Conservation (phyloP, 2,113 vertebrate genomes). For the Perccottus glenii region DNA sequence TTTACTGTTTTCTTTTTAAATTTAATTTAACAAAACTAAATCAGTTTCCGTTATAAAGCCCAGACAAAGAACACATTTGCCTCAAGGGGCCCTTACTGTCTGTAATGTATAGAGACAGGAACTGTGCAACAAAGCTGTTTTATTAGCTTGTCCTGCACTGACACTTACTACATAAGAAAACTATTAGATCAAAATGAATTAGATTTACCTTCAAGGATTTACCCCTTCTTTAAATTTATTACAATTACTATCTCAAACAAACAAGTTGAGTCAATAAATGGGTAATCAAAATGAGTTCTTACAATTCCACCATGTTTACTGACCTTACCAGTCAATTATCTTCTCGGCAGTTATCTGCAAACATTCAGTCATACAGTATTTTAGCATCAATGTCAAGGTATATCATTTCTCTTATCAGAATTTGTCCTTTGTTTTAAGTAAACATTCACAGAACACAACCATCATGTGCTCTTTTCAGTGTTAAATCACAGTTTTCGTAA, state of each 20-base stretch:
- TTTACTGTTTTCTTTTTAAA: background rate
- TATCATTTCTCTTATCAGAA: background rate
- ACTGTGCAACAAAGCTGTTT: background rate
- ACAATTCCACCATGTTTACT: slow-evolving; percentile 23
- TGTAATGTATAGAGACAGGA: no score
- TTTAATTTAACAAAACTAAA: background rate
- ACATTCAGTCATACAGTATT: background rate
- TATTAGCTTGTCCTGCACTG: background rate
- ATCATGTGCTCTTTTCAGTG: background rate
- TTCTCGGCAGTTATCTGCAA: background rate
- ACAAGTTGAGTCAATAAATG: background rate
- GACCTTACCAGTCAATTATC: slow-evolving; percentile 23
- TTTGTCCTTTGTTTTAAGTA: background rate
- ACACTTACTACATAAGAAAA: background rate
- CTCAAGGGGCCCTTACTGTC: background rate
- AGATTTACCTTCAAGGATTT: background rate
- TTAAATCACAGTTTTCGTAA: background rate
- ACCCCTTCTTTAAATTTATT: background rate
- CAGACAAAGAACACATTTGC: background rate
- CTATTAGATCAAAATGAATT: background rate
- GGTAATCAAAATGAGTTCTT: slow-evolving; percentile 9
- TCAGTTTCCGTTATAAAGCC: background rate
- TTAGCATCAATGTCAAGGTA: background rate
- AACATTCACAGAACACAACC: background rate
- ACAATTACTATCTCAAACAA: background rate